These are phyloP conservation scores for Spodoptera littoralis DNA, from an alignment of 2,888 invertebrate species.

Conservation along the genomic window DNA sequence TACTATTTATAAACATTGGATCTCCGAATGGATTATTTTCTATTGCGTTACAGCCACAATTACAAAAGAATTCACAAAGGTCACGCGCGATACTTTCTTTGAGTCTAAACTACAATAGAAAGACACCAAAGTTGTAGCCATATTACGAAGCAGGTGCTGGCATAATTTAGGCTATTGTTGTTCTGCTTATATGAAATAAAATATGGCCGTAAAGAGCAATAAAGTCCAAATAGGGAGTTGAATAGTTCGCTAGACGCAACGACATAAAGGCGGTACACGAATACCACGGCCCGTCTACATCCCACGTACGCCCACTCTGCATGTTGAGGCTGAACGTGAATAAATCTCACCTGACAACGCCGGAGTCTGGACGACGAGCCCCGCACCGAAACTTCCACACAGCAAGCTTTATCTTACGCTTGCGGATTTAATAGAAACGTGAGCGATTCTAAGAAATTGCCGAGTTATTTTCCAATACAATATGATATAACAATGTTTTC, in stretches of 20 bases:
- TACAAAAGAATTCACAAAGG: conserved; percentile 53
- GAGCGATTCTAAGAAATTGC: conserved; percentile 39
- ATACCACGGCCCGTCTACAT: conserved; percentile 70
- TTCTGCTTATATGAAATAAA: conserved; percentile 62
- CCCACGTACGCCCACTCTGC: conserved; percentile 79
- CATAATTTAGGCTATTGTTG: conserved; percentile 62
- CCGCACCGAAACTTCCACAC: conserved; percentile 46
- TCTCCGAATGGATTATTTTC: conserved; percentile 72
- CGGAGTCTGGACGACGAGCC: conserved; percentile 20
- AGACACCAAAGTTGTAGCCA: conserved; percentile 8
- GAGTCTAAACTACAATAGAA: conserved; percentile 22
- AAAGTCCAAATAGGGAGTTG: conserved; percentile 71
- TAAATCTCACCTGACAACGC: conserved; percentile 81
- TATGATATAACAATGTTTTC: conserved; percentile 37
- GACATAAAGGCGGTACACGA: conserved; percentile 69
- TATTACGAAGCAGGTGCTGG: conserved; percentile 58
- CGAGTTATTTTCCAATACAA: conserved; percentile 40
- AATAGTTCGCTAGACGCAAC: conserved; percentile 71
- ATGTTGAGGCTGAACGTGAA: conserved; percentile 73
- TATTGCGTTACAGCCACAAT: conserved; percentile 63
- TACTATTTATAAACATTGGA: conserved; percentile 81
- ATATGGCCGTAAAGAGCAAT: conserved; percentile 69
- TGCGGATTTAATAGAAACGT: conserved; percentile 53
- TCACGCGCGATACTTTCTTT: conserved; percentile 47
- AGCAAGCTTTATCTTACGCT: conserved; percentile 50